Conservation (phyloP, 1,140 invertebrate genomes). For the Pogonognathellus flavescens region DNA sequence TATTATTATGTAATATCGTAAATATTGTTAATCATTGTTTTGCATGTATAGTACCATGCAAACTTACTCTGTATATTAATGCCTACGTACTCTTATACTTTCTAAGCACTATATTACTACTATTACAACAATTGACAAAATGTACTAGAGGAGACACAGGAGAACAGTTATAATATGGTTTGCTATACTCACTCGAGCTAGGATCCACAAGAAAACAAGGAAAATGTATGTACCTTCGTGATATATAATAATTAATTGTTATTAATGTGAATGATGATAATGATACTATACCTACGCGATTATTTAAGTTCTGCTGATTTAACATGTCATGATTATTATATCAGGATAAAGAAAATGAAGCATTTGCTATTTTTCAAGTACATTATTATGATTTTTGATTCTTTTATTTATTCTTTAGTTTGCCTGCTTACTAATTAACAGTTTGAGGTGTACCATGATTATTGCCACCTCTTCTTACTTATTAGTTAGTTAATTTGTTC, state of each 20-base stretch:
- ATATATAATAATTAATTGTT: slow-evolving; percentile 43
- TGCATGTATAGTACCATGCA: too few relatives aligned
- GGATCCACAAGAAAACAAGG: background rate
- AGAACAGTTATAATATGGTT: background rate
- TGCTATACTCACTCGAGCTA: background rate
- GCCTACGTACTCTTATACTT: too few relatives aligned
- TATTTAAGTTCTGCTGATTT: background rate
- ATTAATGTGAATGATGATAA: slow-evolving; percentile 32
- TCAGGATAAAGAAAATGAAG: slow-evolving; percentile 37
- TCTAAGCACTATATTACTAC: too few relatives aligned
- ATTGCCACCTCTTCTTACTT: too few relatives aligned
- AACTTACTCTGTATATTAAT: too few relatives aligned
- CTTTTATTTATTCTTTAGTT: slow-evolving; percentile 43
- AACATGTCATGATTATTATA: slow-evolving; percentile 31
- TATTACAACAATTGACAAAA: too few relatives aligned
- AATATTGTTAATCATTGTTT: too few relatives aligned
- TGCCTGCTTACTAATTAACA: background rate
- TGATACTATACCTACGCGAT: slow-evolving; percentile 3
- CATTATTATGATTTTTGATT: slow-evolving; percentile 28
- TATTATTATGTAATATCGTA: too few relatives aligned
- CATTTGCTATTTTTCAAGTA: slow-evolving; percentile 47
- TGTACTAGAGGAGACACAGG: too few relatives aligned
- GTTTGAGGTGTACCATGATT: background rate
- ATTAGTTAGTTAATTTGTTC: too few relatives aligned
- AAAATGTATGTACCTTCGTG: slow-evolving; percentile 27